Base-by-base conservation (phyloP, 2,797 vertebrate genomes). In the Enoplosus armatus region DNA sequence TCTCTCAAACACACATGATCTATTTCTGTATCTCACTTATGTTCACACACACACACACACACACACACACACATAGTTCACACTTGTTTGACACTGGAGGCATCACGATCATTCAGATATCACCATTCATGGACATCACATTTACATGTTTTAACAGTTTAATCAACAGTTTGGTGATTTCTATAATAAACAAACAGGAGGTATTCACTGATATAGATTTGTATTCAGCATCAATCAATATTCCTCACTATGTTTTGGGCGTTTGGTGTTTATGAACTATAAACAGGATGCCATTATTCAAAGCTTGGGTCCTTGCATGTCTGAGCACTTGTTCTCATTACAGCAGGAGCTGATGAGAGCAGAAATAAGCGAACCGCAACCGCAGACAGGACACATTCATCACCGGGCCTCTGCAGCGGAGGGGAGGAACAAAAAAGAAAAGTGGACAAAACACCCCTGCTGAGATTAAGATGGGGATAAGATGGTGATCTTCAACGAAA, bases 251-350 rank as follows among this genome's bases (percentile, higher is more conserved):
- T 56, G 24, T 59, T 77, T 55, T 53, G 31, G 68, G 69, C 2
- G 20, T 66, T 75, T 54, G 56, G 54, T 89, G 55, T 83, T 88
- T 50, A 62, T 72, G 51, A 76, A 70, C 67, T 15, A 37, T 80
- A 72, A 89, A 83, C 65, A 48, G 10, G 61, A 75, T 39, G 60
- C 61, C 58, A 68, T 92, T 79, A 89, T 87, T 91, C 78, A 87
- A 77, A 73, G 75, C 70, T 31, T 6, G 33, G 45, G 45, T 82
- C 77, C 61, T 75, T 55, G 26, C 4, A 75, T 59, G 75, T 83
- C 79, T 75, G 45, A 68, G 41, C 6, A 16, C 56, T 65, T 75
- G 69, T 82, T 90, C 80, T 80, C 83, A 88, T 89, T 88, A 87
- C 72, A 65, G 51, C 58, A 55, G 33, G 33, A 75, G 83, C 73